phyloP scores from a whole-genome alignment of 53 echinoderm and acorn worm species.

The Holothuria scabra region DNA sequence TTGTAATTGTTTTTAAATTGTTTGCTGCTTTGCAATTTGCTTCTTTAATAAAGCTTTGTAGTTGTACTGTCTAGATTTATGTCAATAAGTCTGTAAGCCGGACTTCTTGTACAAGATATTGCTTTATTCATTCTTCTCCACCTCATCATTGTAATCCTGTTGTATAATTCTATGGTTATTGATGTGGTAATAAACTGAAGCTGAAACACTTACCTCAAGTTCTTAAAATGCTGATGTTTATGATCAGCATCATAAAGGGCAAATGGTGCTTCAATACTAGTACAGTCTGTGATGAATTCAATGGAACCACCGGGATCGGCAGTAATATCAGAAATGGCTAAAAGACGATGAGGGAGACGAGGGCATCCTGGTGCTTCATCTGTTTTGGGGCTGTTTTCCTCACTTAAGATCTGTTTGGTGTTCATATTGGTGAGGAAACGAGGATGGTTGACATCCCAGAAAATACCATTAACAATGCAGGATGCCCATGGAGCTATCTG shows the following conservation, averaged over 20 bases:
- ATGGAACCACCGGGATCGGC: conserved; percentile 98
- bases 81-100: no score
- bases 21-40: no score
- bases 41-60: no score
- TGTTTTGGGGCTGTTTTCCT: conserved; percentile 66
- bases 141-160: no score
- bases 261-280: conserved; percentile 94
- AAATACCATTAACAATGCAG: conserved; percentile 96
- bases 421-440: conserved; percentile 95
- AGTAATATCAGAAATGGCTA: conserved; percentile 98
- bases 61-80: not conserved
- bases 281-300: conserved; percentile 92
- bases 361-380: conserved; percentile 81
- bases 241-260: conserved; percentile 89
- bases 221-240: conserved; percentile 96
- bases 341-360: conserved; percentile 87
- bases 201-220: conserved; percentile 60
- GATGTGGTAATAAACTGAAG: no score
- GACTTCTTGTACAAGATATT: no score
- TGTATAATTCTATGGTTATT: no score
- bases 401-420: conserved; percentile 86
- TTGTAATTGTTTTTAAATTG: no score
- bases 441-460: conserved; percentile 92
- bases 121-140: no score
- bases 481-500: conserved; percentile 98